phyloP scores from a whole-genome alignment of 1,140 invertebrate genomes.

The Macrocentrus cingulum region DNA sequence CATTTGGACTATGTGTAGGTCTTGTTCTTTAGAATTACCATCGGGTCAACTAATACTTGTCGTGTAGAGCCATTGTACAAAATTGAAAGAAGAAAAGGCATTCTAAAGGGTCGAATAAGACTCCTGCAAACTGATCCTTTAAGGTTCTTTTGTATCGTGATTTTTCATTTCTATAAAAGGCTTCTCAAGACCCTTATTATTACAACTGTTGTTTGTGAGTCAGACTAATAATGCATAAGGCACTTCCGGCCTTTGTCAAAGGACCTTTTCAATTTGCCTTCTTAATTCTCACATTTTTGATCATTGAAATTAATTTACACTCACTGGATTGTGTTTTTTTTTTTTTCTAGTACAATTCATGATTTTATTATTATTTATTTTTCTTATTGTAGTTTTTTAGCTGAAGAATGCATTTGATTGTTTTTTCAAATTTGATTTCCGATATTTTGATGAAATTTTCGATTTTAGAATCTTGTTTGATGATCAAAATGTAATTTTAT shows the following conservation, averaged over 20 bases:
- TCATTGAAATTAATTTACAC: no score
- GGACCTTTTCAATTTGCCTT: not conserved
- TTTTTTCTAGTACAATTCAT: no score
- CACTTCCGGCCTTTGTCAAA: slow-evolving; percentile 27
- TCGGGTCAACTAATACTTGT: slow-evolving; percentile 34
- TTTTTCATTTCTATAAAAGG: slow-evolving; percentile 34
- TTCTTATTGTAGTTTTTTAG: no score
- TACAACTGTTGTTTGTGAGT: slow-evolving; percentile 25
- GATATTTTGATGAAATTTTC: not conserved
- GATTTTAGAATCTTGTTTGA: no score
- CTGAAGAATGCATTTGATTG: no score
- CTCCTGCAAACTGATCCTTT: slow-evolving; percentile 32
- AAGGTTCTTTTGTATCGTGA: slow-evolving; percentile 40
- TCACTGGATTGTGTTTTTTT: no score
- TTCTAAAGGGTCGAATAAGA: slow-evolving; percentile 34
- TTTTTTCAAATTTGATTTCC: not conserved
- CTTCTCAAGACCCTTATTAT: slow-evolving; percentile 31
- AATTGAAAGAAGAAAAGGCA: slow-evolving; percentile 30
- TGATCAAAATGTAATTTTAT: no score
- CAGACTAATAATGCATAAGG: slow-evolving; percentile 29
- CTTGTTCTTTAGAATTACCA: slow-evolving; percentile 43
- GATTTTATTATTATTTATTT: no score
- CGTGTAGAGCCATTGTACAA: slow-evolving; percentile 16
- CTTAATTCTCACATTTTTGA: slow-evolving; percentile 6
- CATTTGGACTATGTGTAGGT: slow-evolving; percentile 25